phyloP scores from a whole-genome alignment of 2,113 vertebrate species.

The Hippopotamus amphibius region DNA sequence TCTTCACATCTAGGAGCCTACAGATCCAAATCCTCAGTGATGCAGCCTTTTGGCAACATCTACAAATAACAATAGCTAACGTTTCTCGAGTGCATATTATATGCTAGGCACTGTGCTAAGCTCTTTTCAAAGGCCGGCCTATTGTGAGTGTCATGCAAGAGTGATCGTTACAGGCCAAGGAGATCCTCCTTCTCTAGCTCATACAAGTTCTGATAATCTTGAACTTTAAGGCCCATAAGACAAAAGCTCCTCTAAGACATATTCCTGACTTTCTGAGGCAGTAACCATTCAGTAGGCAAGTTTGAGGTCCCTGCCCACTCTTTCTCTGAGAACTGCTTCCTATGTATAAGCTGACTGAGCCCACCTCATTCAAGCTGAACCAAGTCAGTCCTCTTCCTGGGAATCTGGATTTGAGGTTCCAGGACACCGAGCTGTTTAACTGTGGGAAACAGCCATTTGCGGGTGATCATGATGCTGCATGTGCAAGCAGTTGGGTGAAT shows the following conservation, averaged over 20 bases:
- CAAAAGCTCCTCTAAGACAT: conserved; percentile 6
- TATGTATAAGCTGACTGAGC: neutral
- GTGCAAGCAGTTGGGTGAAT: neutral
- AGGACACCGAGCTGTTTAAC: neutral
- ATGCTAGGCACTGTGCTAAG: neutral
- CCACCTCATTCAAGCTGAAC: neutral
- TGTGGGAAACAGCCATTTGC: neutral
- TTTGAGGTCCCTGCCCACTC: neutral
- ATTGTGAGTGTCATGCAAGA: neutral
- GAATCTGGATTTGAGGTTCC: neutral
- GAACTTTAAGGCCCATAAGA: neutral
- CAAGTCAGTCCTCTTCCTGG: neutral
- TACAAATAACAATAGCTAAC: neutral
- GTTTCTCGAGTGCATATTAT: neutral
- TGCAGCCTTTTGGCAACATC: neutral
- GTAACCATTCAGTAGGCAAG: neutral
- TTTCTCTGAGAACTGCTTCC: neutral
- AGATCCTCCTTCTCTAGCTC: neutral
- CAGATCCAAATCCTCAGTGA: conserved; percentile 3
- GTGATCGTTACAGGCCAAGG: neutral
- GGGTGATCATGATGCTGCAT: neutral
- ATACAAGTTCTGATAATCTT: neutral
- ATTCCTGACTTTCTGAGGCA: neutral
- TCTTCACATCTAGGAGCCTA: neutral
- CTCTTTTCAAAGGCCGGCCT: neutral